Conservation (phyloP, 2,888 invertebrate species). For the Callyntrura guangdongensis region DNA sequence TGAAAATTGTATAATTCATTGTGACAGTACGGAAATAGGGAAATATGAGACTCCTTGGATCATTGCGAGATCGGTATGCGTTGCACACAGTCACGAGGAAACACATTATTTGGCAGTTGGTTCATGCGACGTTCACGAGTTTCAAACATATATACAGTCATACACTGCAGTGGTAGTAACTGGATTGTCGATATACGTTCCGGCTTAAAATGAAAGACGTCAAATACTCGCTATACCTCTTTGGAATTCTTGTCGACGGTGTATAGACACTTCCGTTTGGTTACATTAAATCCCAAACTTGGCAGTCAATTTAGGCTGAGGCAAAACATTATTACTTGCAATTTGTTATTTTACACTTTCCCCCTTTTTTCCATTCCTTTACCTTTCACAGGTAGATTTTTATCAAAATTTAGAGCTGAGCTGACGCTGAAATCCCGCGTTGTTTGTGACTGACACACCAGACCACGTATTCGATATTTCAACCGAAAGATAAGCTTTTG, state of each 20-base stretch:
- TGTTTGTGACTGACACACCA: constrained; percentile 30
- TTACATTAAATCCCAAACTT: constrained; percentile 35
- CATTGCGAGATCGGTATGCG: constrained; percentile 17
- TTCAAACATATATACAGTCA: constrained; percentile 29
- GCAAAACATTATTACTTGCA: constrained; percentile 27
- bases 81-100: neutral
- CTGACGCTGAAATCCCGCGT: neutral
- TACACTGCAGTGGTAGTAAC: neutral
- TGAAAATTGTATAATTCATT: constrained; percentile 58
- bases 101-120: constrained; percentile 18
- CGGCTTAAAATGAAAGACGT: neutral
- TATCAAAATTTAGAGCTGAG: neutral
- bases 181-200: constrained; percentile 35
- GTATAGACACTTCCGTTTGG: constrained; percentile 37
- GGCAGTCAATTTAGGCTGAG: constrained; percentile 33
- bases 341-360: constrained; percentile 62
- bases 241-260: neutral
- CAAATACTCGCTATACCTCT: constrained; percentile 24
- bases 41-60: constrained; percentile 40
- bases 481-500: constrained; percentile 18
- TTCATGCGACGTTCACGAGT: neutral
- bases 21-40: constrained; percentile 60
- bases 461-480: constrained; percentile 23
- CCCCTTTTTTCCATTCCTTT: constrained; percentile 14
- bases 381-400: neutral